These are phyloP conservation scores for Fistularia commersonii DNA, from an alignment of 2,797 vertebrate genomes.

Conservation along the genomic window DNA sequence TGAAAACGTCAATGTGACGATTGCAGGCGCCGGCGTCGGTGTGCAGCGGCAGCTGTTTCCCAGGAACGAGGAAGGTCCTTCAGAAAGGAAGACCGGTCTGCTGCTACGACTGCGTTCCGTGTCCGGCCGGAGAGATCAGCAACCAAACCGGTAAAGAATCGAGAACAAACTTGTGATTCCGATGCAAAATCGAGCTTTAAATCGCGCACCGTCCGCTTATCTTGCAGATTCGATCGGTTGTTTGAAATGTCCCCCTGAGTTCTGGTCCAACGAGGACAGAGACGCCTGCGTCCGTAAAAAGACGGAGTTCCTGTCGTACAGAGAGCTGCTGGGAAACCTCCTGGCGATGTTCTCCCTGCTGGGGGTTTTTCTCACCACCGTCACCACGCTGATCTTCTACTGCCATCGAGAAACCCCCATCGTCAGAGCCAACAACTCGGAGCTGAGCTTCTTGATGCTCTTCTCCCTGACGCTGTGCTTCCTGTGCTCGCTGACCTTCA, in stretches of 20 bases:
- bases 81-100: slow-evolving; percentile 70
- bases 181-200: background rate
- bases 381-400: slow-evolving; percentile 58
- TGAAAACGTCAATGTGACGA: slow-evolving; percentile 9
- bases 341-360: slow-evolving; percentile 61
- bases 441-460: slow-evolving; percentile 75
- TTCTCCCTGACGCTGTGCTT: slow-evolving; percentile 74
- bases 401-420: slow-evolving; percentile 70
- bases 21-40: slow-evolving; percentile 61
- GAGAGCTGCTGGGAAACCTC: slow-evolving; percentile 65
- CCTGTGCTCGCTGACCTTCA: slow-evolving; percentile 74
- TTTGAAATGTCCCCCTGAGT: slow-evolving; percentile 59
- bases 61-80: slow-evolving; percentile 67
- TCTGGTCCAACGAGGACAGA: slow-evolving; percentile 67
- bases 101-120: slow-evolving; percentile 70
- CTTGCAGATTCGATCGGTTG: slow-evolving; percentile 66
- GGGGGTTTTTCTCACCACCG: slow-evolving; percentile 62
- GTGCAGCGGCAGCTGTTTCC: slow-evolving; percentile 68
- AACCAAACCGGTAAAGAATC: slow-evolving; percentile 73
- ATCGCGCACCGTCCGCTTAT: background rate
- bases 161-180: background rate
- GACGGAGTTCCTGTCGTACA: slow-evolving; percentile 66
- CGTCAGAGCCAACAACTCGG: slow-evolving; percentile 72
- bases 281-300: slow-evolving; percentile 63
- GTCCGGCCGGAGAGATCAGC: slow-evolving; percentile 70